Percentiles rank a stretch among this genome's conserved stretches.
Evolutionary conservation across 2,888 invertebrate genomes (phyloP).

Genomic region (Pristionchus maxplancki): DNA sequence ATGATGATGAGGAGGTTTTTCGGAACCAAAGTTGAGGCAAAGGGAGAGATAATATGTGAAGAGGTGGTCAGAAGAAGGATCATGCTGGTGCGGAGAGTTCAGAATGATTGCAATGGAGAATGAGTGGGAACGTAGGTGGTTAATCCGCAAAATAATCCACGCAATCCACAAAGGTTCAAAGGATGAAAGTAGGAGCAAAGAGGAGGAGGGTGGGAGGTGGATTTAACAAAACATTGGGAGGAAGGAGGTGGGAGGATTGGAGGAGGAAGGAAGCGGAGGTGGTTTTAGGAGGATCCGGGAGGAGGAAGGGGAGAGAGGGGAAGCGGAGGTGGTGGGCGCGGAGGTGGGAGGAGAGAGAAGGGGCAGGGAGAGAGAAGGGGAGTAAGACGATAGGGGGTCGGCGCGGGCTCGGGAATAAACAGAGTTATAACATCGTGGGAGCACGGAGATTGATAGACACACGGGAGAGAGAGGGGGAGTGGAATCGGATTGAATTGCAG

Average conservation of each 20-base stretch:
- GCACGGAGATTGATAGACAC: neutral
- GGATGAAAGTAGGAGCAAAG: no score
- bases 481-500: neutral
- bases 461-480: neutral
- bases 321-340: neutral
- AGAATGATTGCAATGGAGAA: no score
- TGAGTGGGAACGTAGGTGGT: no score
- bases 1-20: no score
- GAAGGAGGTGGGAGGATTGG: neutral
- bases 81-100: no score
- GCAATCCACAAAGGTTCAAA: no score
- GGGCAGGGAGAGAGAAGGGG: neutral
- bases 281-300: neutral
- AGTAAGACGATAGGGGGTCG: slow-evolving; percentile 38
- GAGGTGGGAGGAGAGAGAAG: neutral
- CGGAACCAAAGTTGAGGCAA: no score
- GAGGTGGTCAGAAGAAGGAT: no score
- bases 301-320: neutral
- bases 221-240: neutral
- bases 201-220: no score
- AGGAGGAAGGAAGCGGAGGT: neutral
- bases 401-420: neutral
- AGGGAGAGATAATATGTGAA: no score
- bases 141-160: no score
- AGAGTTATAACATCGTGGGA: slow-evolving; percentile 27